Base-by-base conservation (phyloP, 2,113 vertebrate species). In the Chaenogobius annularis region DNA sequence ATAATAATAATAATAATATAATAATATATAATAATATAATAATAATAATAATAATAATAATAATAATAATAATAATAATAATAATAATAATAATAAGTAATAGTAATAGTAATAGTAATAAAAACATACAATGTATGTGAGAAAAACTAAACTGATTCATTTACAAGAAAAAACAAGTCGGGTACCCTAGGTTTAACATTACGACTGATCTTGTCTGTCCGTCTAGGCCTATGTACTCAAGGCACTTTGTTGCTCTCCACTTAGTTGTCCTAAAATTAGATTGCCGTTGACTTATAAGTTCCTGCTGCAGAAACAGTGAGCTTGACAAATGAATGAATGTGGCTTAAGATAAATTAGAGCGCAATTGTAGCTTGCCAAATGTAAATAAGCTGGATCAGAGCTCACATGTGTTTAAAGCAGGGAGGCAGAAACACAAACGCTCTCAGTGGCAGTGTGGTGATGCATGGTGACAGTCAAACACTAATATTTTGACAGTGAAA, bases 401-500 rank as follows among this genome's bases (percentile, higher is more conserved):
- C n/a, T 40, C 67, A 48, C 26, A 69, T 54, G 43, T 79, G 75
- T 85, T 84, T 73, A 82, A 66, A 0, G n/a, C 17, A 77, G 56
- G 23, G n/a, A 70, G 61, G 66, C 13, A 71, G 58, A 68, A 64
- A 83, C 85, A 78, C 62, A 85, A 70, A 75, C 66, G 65, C 67
- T 61, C 56, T 70, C 69, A 66, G 40, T 22, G 70, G 65, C 65
- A 7, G 65, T 56, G 64, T 75, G 58, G 54, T 48, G 72, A 69
- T 56, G 11, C 69, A 65, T 68, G 72, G 74, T 19, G 10, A 55
- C 55, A 48, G 55, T 73, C 68, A 35, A 52, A n/a, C 23, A 58
- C 35, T 55, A 70, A 70, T 75, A 78, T 77, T 85, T 71, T 78
- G 77, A 78, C 70, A 78, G 66, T 35, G 68, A 35, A 64, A 70